These are phyloP conservation scores for Acyrthosiphon pisum DNA, from an alignment of 1,140 invertebrate species.

Conservation along the genomic window DNA sequence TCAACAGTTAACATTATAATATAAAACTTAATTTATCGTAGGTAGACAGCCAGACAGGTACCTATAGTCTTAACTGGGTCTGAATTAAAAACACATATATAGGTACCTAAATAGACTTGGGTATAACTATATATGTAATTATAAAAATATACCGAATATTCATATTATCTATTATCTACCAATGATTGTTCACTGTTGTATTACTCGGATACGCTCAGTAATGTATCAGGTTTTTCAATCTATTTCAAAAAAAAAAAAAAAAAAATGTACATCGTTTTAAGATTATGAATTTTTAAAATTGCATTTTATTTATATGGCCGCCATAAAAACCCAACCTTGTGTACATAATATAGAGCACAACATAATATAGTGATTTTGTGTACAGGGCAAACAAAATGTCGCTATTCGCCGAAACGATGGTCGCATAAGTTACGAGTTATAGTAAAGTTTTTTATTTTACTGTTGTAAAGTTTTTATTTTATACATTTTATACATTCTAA, in stretches of 20 bases:
- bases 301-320: constrained; percentile 19
- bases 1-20: too few species aligned
- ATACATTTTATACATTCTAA: constrained; percentile 25
- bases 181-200: neutral
- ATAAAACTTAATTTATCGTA: too few species aligned
- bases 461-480: constrained; percentile 40
- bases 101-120: too few species aligned
- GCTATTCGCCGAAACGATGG: constrained; percentile 28
- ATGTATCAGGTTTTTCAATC: neutral
- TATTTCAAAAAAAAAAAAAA: neutral
- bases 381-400: neutral
- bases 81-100: too few species aligned
- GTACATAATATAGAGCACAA: neutral
- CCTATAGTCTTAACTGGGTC: too few species aligned
- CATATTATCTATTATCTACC: neutral
- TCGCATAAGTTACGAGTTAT: constrained; percentile 45
- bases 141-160: too few species aligned
- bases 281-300: constrained; percentile 26
- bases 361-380: constrained; percentile 34
- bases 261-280: neutral
- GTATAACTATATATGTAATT: too few species aligned
- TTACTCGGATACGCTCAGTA: neutral
- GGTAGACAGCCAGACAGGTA: too few species aligned
- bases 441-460: constrained; percentile 47
- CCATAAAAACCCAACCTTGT: constrained; percentile 8